Percentiles rank a stretch among this genome's conserved stretches.
These are phyloP conservation scores for Cordilura impudica DNA, from an alignment of 2,888 invertebrate genomes.

Conservation along the genomic window DNA sequence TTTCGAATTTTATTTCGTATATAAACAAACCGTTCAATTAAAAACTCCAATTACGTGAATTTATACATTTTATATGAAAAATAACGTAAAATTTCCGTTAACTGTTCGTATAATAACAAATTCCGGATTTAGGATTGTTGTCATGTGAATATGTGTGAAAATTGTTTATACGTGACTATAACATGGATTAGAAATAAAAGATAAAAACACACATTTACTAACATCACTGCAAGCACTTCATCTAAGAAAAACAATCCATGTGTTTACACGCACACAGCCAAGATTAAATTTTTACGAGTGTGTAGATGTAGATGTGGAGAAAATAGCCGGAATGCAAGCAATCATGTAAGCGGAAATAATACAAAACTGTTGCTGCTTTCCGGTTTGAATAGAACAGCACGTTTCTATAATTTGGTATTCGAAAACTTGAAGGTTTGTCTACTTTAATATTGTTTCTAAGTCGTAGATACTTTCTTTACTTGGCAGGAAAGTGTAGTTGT, in stretches of 20 bases:
- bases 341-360: slow-evolving; percentile 64
- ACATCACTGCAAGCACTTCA: neutral
- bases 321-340: slow-evolving; percentile 59
- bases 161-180: slow-evolving; percentile 60
- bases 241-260: slow-evolving; percentile 17
- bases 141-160: slow-evolving; percentile 30
- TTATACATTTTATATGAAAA: too few species aligned
- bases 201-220: slow-evolving; percentile 8
- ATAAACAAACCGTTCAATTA: too few species aligned
- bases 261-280: slow-evolving; percentile 6
- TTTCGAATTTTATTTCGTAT: too few species aligned
- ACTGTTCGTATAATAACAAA: too few species aligned
- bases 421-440: slow-evolving; percentile 33
- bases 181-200: slow-evolving; percentile 9
- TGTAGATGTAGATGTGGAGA: slow-evolving; percentile 7
- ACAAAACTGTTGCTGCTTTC: slow-evolving; percentile 63
- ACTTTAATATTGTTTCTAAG: slow-evolving; percentile 13
- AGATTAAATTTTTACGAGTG: neutral
- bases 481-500: too few species aligned
- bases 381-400: slow-evolving; percentile 51
- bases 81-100: too few species aligned
- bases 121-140: too few species aligned
- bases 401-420: slow-evolving; percentile 60
- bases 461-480: too few species aligned
- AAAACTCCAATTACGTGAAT: too few species aligned